Evolutionary conservation across 2,797 vertebrate genomes (phyloP).

Genomic region (Rhodeus uyekii): DNA sequence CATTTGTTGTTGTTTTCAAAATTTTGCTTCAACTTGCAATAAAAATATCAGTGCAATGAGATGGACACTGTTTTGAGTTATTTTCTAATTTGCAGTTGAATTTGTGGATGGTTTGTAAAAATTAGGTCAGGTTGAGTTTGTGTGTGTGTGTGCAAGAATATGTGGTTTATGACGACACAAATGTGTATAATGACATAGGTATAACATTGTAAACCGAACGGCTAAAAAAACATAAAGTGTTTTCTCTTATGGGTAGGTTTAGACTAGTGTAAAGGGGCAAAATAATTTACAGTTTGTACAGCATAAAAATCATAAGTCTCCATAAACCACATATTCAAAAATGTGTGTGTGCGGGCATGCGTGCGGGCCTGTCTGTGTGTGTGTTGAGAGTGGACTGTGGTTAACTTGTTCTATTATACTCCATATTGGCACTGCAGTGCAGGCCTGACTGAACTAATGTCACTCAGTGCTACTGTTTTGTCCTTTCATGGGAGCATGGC

Average conservation of each 20-base stretch:
- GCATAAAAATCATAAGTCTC: too few relatives aligned
- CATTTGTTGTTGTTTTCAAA: conserved; percentile 7
- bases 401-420: too few relatives aligned
- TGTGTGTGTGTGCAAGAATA: background rate
- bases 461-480: background rate
- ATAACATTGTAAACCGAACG: too few relatives aligned
- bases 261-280: too few relatives aligned
- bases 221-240: too few relatives aligned
- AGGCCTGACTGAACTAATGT: conserved; percentile 64
- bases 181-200: too few relatives aligned
- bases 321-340: too few relatives aligned
- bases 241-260: too few relatives aligned
- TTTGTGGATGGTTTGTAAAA: background rate
- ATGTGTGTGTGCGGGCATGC: background rate
- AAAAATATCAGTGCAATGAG: background rate
- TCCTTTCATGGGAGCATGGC: conserved; percentile 5
- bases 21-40: conserved; percentile 19
- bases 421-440: conserved; percentile 16
- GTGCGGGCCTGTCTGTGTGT: too few relatives aligned
- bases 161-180: too few relatives aligned
- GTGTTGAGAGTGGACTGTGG: too few relatives aligned
- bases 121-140: background rate
- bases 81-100: background rate
- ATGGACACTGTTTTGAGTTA: background rate
- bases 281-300: too few relatives aligned